These are phyloP conservation scores for Drosophila mulleri DNA, from an alignment of 2,888 invertebrate species.

Conservation along the genomic window DNA sequence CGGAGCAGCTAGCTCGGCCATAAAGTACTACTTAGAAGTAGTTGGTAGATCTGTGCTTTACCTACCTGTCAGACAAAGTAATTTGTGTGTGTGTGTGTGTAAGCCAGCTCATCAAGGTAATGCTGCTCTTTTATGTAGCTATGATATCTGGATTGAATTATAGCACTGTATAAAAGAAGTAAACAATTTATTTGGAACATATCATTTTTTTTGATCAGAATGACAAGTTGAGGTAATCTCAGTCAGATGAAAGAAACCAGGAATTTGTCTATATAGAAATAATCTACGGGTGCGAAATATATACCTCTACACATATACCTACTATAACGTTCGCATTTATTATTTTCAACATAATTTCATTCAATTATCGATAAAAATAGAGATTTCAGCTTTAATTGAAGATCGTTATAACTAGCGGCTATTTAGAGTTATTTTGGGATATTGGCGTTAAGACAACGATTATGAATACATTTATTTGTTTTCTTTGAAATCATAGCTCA, in stretches of 20 bases:
- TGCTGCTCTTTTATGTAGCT: background rate
- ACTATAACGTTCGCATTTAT: background rate
- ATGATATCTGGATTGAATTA: slow-evolving; percentile 31
- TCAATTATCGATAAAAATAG: background rate
- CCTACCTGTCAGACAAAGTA: slow-evolving; percentile 8
- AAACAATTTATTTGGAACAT: too few relatives aligned
- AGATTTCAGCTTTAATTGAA: background rate
- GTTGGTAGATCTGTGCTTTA: slow-evolving; percentile 30
- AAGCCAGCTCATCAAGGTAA: background rate
- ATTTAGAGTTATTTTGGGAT: background rate
- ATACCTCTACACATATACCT: background rate
- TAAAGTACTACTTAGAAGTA: slow-evolving; percentile 54
- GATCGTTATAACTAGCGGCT: background rate
- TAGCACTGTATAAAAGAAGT: background rate
- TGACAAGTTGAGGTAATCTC: too few relatives aligned
- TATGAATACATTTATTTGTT: background rate
- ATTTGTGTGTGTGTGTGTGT: slow-evolving; percentile 9
- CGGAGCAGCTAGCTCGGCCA: slow-evolving; percentile 34
- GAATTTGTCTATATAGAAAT: background rate
- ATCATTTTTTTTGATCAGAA: too few relatives aligned
- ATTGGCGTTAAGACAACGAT: background rate
- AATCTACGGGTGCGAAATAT: too few relatives aligned
- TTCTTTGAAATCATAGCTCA: slow-evolving; percentile 9
- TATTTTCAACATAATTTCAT: background rate
- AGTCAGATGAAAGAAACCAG: background rate